phyloP scores from a whole-genome alignment of 2,113 vertebrate species.

The Corythornis vintsioides region DNA sequence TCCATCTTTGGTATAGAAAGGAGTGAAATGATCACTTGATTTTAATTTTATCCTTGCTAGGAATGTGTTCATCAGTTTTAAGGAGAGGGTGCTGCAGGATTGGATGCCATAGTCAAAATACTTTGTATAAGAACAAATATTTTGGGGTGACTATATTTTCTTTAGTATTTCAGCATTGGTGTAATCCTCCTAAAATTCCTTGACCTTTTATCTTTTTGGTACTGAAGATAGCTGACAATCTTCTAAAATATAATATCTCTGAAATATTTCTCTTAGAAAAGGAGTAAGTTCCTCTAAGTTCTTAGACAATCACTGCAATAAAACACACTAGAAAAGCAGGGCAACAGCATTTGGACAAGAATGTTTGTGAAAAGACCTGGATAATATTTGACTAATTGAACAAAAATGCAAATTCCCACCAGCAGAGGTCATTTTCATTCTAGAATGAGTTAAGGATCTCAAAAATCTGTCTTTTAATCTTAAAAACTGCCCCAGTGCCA shows the following conservation, averaged over 20 bases:
- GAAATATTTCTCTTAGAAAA: background rate
- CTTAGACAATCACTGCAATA: background rate
- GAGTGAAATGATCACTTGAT: background rate
- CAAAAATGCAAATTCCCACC: conserved; percentile 25
- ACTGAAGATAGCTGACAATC: background rate
- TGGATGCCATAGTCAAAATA: background rate
- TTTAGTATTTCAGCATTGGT: background rate
- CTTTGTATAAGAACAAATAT: background rate
- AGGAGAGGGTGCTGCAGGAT: background rate
- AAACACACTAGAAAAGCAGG: background rate
- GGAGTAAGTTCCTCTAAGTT: background rate
- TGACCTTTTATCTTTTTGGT: background rate
- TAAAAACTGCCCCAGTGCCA: background rate
- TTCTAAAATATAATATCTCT: background rate
- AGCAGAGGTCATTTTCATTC: conserved; percentile 62
- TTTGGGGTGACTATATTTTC: background rate
- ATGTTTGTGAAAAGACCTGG: background rate
- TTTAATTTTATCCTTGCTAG: background rate
- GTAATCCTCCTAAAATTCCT: background rate
- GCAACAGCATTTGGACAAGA: background rate
- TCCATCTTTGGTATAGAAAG: background rate
- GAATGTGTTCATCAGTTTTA: background rate
- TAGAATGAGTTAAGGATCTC: background rate
- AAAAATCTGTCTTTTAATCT: background rate
- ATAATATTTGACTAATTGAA: background rate